phyloP scores from a whole-genome alignment of 2,888 invertebrate genomes.

The Drosophila anomalata region DNA sequence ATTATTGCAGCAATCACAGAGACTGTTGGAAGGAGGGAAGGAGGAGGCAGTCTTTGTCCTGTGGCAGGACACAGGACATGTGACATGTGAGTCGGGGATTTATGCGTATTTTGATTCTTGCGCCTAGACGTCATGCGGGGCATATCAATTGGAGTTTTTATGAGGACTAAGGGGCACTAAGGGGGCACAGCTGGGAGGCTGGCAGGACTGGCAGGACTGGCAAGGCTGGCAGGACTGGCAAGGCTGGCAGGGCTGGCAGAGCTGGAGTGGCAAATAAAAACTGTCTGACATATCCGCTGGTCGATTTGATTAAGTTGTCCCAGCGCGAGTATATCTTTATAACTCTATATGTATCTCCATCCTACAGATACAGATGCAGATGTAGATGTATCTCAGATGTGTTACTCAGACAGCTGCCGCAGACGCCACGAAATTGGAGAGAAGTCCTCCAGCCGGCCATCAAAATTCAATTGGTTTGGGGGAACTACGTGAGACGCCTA shows the following conservation, averaged over 20 bases:
- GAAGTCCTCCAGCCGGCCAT: constrained; percentile 41
- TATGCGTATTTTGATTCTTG: constrained; percentile 54
- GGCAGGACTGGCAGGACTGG: not conserved
- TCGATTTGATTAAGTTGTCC: constrained; percentile 77
- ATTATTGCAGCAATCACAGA: constrained; percentile 74
- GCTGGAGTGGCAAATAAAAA: constrained; percentile 55
- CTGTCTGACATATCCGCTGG: constrained; percentile 59
- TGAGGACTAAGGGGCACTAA: constrained; percentile 22
- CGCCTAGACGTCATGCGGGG: constrained; percentile 60
- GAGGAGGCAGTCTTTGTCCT: constrained; percentile 22
- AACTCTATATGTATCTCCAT: constrained; percentile 4
- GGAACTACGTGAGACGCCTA: constrained; percentile 64
- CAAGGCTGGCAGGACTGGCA: too few relatives aligned
- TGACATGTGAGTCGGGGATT: constrained; percentile 30
- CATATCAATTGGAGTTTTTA: constrained; percentile 53
- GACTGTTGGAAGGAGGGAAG: constrained; percentile 5
- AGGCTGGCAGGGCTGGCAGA: too few relatives aligned
- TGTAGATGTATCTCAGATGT: not conserved
- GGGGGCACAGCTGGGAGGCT: constrained; percentile 37
- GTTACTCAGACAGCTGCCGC: constrained; percentile 38
- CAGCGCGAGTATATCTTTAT: constrained; percentile 33
- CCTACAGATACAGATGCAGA: not conserved
- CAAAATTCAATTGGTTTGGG: constrained; percentile 77
- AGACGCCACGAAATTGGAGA: constrained; percentile 10
- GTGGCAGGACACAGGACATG: constrained; percentile 34